These are phyloP conservation scores for Tetropium fuscum DNA, from an alignment of 2,888 invertebrate species.

Conservation along the genomic window DNA sequence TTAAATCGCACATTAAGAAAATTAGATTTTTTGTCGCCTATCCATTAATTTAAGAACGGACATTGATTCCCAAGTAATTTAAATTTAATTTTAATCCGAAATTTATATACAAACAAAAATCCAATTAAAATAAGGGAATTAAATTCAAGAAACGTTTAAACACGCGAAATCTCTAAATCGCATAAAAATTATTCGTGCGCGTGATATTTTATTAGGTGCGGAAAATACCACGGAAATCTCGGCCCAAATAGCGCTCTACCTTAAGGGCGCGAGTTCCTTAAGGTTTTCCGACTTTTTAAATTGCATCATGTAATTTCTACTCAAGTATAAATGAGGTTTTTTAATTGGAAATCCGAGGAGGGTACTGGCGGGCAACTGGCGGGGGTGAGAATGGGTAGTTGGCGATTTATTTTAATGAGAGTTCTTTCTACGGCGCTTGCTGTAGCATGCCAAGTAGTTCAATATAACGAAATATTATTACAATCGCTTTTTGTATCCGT, in stretches of 20 bases:
- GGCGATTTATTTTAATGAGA: conserved; percentile 62
- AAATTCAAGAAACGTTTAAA: conserved; percentile 65
- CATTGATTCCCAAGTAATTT: conserved; percentile 52
- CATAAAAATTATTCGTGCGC: conserved; percentile 67
- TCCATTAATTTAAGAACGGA: conserved; percentile 35
- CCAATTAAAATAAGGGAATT: conserved; percentile 65
- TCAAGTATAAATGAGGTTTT: conserved; percentile 66
- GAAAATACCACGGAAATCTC: conserved; percentile 53
- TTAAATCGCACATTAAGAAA: conserved; percentile 44
- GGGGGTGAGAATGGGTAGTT: conserved; percentile 35
- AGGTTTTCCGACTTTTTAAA: conserved; percentile 60
- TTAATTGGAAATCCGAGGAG: conserved; percentile 65
- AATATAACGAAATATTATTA: conserved; percentile 46
- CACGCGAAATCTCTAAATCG: conserved; percentile 66
- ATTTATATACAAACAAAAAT: conserved; percentile 63
- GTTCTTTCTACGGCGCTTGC: conserved; percentile 35
- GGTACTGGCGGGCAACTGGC: conserved; percentile 39
- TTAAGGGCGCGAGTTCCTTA: conserved; percentile 58
- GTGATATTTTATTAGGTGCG: conserved; percentile 64
- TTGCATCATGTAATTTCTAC: conserved; percentile 65
- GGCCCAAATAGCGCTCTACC: conserved; percentile 45
- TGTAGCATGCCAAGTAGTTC: conserved; percentile 47
- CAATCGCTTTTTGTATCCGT: conserved; percentile 33
- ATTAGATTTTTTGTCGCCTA: conserved; percentile 38
- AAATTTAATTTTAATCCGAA: conserved; percentile 60